Base-by-base conservation (phyloP, 2,113 vertebrate species). In the Tragelaphus buxtoni region DNA sequence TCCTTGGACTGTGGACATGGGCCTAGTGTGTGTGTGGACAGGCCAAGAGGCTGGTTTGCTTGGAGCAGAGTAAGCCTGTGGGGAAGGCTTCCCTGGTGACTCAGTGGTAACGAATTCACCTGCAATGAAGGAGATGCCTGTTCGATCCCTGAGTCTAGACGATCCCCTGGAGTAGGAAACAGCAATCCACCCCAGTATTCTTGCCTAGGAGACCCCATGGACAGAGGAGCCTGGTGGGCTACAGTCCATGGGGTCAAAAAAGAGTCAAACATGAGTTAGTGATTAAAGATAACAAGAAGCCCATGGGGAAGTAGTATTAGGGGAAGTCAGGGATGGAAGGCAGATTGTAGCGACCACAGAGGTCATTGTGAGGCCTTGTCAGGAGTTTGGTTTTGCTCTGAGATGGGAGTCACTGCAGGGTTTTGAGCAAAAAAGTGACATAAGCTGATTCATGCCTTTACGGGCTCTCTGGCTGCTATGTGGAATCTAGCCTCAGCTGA, bases 401-500 rank as follows among this genome's bases (percentile, higher is more conserved):
- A 84, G 22, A 12, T 2, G 4, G 30, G 69, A 65, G 5, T 9
- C 10, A 2, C 26, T 18, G 32, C 2, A 4, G 39, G 13, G 17
- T 42, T 91, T 83, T 10, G 47, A 69, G 32, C 80, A 42, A 22
- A 79, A 20, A 9, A 53, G 11, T 17, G 58, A 9, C 12, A 1
- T 2, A n/a, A 17, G 42, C 58, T 60, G 80, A 76, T 47, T 80
- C 26, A 4, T 3, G 47, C 17, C 35, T 16, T 28, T 24, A 4
- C 0, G 2, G 30, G 24, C 18, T 77, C 28, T 53, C 61, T 61
- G 93, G 72, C 32, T 53, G 16, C 30, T 16, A 2, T 9, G 39
- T 12, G 12, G 3, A 80, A 61, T 22, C 1, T 0, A 4, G 85
- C 8, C 4, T 0, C 1, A 4, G 53, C 49, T n/a, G 35, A 35